Base-by-base conservation (phyloP, 2,797 vertebrate genomes). In the Pangasius macronema region DNA sequence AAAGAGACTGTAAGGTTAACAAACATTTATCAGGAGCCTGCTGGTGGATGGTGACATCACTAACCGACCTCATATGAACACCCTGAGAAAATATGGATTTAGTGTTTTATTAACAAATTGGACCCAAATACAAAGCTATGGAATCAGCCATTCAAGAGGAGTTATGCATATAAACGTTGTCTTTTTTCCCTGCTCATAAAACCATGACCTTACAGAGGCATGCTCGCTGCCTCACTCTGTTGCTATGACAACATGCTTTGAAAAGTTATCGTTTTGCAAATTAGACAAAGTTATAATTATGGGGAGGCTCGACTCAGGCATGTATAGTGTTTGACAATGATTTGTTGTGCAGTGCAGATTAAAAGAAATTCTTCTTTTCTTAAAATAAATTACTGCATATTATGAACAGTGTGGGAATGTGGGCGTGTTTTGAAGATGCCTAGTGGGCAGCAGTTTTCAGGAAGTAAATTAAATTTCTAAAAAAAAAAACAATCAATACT, bases 201-300 rank as follows among this genome's bases (percentile, higher is more conserved):
- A 88, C 76, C 20, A 24, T 87, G 88, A 61, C 81, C 87, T 89
- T 81, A 76, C 65, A 83, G 36, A 85, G 82, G 61, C 88, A 85
- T 57, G 76, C 90, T 85, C 63, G 16, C 79, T 20, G 55, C 70
- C 82, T 73, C 68, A 55, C 80, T 39, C n/a, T 65, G 86, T 89
- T 87, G 82, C 90, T 85, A 90, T 90, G 89, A 83, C 90, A 82
- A 90, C 86, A 72, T 59, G 63, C 83, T 82, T 77, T 53, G 39
- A 33, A 88, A 89, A 83, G 61, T 55, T 51, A 77, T 79, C 82
- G 59, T 79, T 90, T 79, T 73, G n/a, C 73, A 84, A 85, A 84
- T 67, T 72, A 88, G 11, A 27, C 81, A 82, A 33, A 68, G 81
- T 63, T 83, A 80, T 75, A 87, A 88, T 85, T 85, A 86, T 14